Conservation (phyloP, 2,888 invertebrate genomes). For the Ophion ventricosus region DNA sequence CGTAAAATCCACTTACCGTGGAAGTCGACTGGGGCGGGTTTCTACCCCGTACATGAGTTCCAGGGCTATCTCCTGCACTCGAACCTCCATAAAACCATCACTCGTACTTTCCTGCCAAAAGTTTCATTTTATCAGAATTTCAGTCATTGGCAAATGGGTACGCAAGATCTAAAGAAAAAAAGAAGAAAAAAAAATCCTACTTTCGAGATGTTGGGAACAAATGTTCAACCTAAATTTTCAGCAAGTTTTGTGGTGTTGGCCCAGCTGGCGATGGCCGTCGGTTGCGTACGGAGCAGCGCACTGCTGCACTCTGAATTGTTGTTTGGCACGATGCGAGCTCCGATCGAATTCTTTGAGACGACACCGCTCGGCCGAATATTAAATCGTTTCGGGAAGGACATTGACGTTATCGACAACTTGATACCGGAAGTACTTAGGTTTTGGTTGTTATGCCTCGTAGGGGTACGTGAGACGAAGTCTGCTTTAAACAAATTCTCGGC, state of each 20-base stretch:
- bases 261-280: slow-evolving; percentile 79
- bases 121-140: too few relatives aligned
- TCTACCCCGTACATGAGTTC: too few relatives aligned
- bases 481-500: slow-evolving; percentile 55
- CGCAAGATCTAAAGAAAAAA: neutral
- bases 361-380: slow-evolving; percentile 92
- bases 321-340: slow-evolving; percentile 87
- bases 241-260: slow-evolving; percentile 79
- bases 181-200: slow-evolving; percentile 35
- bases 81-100: too few relatives aligned
- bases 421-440: slow-evolving; percentile 89
- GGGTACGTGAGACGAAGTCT: slow-evolving; percentile 78
- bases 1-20: too few relatives aligned
- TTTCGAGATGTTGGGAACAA: slow-evolving; percentile 67
- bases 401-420: slow-evolving; percentile 89
- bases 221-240: slow-evolving; percentile 73
- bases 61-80: too few relatives aligned
- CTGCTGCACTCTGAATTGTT: slow-evolving; percentile 88
- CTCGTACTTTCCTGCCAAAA: too few relatives aligned
- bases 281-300: slow-evolving; percentile 81
- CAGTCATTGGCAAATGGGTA: slow-evolving; percentile 6
- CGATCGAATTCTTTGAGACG: slow-evolving; percentile 91
- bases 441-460: slow-evolving; percentile 84
- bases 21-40: too few relatives aligned
- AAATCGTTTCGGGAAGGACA: slow-evolving; percentile 91